These are phyloP conservation scores for Protonibea diacanthus DNA, from an alignment of 2,797 vertebrate genomes.

Conservation along the genomic window DNA sequence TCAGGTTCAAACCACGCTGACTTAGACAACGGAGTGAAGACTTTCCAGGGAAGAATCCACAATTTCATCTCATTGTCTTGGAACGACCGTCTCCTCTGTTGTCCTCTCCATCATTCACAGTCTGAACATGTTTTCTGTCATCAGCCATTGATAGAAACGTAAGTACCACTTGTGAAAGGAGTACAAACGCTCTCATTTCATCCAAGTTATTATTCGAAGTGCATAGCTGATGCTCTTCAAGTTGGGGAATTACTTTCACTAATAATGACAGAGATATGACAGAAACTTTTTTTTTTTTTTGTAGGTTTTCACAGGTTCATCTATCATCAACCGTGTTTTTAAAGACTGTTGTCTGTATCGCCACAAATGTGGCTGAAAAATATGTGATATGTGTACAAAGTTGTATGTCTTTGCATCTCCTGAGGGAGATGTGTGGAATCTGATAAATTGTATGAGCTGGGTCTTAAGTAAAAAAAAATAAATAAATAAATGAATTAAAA, in stretches of 20 bases:
- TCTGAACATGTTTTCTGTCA: conserved; percentile 7
- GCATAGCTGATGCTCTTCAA: background rate
- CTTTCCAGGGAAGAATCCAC: conserved; percentile 27
- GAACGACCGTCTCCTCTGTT: background rate
- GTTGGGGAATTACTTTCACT: background rate
- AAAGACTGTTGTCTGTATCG: background rate
- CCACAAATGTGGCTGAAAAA: background rate
- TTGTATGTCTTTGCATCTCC: no score
- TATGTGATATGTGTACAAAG: background rate
- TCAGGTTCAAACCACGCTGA: conserved; percentile 27
- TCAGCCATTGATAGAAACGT: conserved; percentile 2
- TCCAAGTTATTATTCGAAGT: background rate
- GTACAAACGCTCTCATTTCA: conserved; percentile 1
- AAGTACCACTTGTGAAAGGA: conserved; percentile 8
- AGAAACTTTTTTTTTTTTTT: background rate
- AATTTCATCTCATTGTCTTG: conserved; percentile 10
- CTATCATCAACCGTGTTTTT: background rate
- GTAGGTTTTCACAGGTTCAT: background rate
- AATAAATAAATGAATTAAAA: no score
- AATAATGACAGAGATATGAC: background rate
- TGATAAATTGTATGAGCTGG: no score
- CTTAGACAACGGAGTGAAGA: conserved; percentile 1
- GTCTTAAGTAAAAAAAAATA: no score
- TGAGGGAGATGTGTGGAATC: no score
- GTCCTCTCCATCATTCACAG: background rate